A percentile compares a stretch with the other conserved stretches of the same genome.
Conservation (phyloP, 2,888 invertebrate genomes). For the Trissoscelio sp. region DNA sequence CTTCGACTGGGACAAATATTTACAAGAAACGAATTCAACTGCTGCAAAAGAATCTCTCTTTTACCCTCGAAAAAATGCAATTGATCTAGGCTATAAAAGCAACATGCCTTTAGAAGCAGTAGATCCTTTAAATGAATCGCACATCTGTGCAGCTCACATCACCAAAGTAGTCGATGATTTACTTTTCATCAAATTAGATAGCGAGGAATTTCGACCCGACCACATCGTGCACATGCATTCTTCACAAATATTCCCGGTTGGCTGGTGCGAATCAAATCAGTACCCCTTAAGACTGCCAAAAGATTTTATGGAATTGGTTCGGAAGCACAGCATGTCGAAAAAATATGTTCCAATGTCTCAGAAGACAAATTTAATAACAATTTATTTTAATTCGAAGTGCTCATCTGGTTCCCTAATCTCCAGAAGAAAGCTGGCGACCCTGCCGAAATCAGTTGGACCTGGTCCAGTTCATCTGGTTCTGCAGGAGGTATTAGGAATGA, state of each 20-base stretch:
- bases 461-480: slow-evolving; percentile 89
- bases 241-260: slow-evolving; percentile 88
- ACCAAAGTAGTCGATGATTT: slow-evolving; percentile 86
- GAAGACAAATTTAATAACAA: slow-evolving; percentile 84
- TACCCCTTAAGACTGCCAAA: slow-evolving; percentile 86
- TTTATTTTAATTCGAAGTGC: slow-evolving; percentile 90
- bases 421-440: slow-evolving; percentile 88
- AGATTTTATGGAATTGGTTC: slow-evolving; percentile 79
- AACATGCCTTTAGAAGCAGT: slow-evolving; percentile 89
- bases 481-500: slow-evolving; percentile 89
- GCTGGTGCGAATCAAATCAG: slow-evolving; percentile 90
- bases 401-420: slow-evolving; percentile 90
- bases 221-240: slow-evolving; percentile 86
- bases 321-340: slow-evolving; percentile 74
- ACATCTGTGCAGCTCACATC: slow-evolving; percentile 88
- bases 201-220: slow-evolving; percentile 75
- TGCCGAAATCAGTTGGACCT: slow-evolving; percentile 90
- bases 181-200: slow-evolving; percentile 87
- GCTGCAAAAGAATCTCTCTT: slow-evolving; percentile 85
- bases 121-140: slow-evolving; percentile 87
- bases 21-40: slow-evolving; percentile 84
- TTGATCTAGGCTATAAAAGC: slow-evolving; percentile 85
- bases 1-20: slow-evolving; percentile 87
- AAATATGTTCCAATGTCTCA: slow-evolving; percentile 78
- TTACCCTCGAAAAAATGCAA: slow-evolving; percentile 81